Evolutionary conservation across 2,888 invertebrate genomes (phyloP).

Genomic region (Cephus sareptanus): DNA sequence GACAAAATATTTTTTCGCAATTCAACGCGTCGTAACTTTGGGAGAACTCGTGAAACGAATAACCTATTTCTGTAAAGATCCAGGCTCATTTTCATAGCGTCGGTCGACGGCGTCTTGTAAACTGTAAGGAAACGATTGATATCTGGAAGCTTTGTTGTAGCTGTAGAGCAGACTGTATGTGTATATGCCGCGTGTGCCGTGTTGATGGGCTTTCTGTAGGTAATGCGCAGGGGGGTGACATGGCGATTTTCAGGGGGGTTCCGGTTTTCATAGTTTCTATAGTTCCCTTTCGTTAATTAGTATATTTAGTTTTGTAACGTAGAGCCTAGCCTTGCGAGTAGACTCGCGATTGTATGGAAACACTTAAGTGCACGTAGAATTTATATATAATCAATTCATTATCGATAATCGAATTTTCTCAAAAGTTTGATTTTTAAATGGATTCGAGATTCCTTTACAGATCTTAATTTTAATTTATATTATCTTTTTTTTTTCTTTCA

Average conservation of each 20-base stretch:
- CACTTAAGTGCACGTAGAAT: slow-evolving; percentile 8
- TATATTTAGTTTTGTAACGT: slow-evolving; percentile 40
- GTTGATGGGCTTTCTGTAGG: slow-evolving; percentile 29
- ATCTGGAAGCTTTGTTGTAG: slow-evolving; percentile 57
- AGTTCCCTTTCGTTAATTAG: slow-evolving; percentile 27
- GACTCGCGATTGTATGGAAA: background rate
- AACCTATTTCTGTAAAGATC: background rate
- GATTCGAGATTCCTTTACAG: background rate
- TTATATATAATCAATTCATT: slow-evolving; percentile 2
- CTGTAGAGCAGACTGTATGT: slow-evolving; percentile 56
- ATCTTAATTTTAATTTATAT: background rate
- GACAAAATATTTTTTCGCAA: background rate
- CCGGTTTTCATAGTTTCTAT: slow-evolving; percentile 24
- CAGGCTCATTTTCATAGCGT: background rate
- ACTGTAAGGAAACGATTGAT: slow-evolving; percentile 64
- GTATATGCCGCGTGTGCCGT: slow-evolving; percentile 25
- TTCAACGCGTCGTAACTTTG: background rate
- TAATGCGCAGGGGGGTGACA: slow-evolving; percentile 21
- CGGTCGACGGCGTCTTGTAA: slow-evolving; percentile 22
- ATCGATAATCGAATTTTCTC: background rate
- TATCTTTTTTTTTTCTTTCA: slow-evolving; percentile 13
- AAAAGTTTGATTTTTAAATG: background rate
- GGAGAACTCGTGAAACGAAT: background rate
- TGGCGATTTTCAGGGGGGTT: slow-evolving; percentile 24
- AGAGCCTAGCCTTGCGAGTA: slow-evolving; percentile 38